Base-by-base conservation (phyloP, 2,797 vertebrate species). In the Rhodeus uyekii region DNA sequence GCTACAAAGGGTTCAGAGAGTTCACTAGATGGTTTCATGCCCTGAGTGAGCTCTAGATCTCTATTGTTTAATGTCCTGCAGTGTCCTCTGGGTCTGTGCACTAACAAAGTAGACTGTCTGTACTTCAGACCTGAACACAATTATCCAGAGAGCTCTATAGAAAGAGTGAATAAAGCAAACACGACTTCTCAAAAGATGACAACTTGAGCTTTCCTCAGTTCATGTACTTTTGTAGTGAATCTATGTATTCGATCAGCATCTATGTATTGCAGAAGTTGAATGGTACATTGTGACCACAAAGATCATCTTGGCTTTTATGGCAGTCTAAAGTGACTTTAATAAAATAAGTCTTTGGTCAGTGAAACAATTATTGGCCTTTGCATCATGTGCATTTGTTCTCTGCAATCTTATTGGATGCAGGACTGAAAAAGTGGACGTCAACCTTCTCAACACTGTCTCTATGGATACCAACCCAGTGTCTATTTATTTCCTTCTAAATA, bases 401-500 rank as follows among this genome's bases (percentile, higher is more conserved):
- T 67, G 3, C 58, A 39, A 19, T 13, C 22, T 42, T 39, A 39
- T 65, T 74, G 76, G 42, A 71, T 65, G 46, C 74, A 38, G 76
- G 8, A 50, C 50, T 79, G 48, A 67, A 86, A 82, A 80, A 69
- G 38, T 64, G 68, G 82, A 74, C 58, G 22, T 75, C 36, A 12
- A 58, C 9, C 73, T 86, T 77, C 81, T 81, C 65, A 81, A 89
- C 64, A 77, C 68, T 19, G 69, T 78, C 77, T 78, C 84, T 69
- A 10, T 86, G 80, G 85, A 86, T 88, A 89, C 81, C 60, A 39
- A 39, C 55, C 78, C 60, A 87, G 83, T 83, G 81, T 53, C 64
- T 85, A 76, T 87, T 85, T 87, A 85, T 86, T 86, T 76, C 84
- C 82, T 80, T 69, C 27, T 34, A 79, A 87, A 88, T 83, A 84